Evolutionary conservation across 2,113 vertebrate species (phyloP), one percentile per base, ranked within the genome.

Genomic region (Chunga burmeisteri): DNA sequence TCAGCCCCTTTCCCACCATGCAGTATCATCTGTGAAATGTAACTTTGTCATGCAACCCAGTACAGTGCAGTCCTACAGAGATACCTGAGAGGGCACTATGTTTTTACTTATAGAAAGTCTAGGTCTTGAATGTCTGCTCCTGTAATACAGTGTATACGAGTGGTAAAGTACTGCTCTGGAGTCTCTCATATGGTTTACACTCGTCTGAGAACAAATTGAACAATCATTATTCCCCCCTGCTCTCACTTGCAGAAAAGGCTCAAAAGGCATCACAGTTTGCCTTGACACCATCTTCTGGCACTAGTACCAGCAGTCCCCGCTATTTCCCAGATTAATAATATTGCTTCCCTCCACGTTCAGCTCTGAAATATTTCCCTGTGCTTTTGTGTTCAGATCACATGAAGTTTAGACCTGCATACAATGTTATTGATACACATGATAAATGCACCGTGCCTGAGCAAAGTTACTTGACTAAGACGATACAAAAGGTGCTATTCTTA

Each of bases 1-100:
- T 65, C 32, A 26, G 23, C 26, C 17, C 27, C 18, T 38, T 92
- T 72, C 36, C 32, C 20, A 44, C 40, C 32, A 11, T 2, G n/a
- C 0, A 0, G 13, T 65, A n/a, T 8, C 29, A 63, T 46, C 26
- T 38, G 16, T 29, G 63, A 67, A 67, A 40, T 0, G 0, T 34
- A 62, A 83, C 52, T 77, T 67, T 27, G 27, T 19, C 53, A 17
- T 19, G 36, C 29, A 47, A 56, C 20, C 20, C 13, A 17, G 18
- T 47, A 32, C 21, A 56, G 23, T 19, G 23, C 22, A 58, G 22
- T 29, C 50, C 16, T 46, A 47, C 18, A 92, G 68, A 81, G 50
- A 65, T 12, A 59, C 16, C 44, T 25, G 25, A 59, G 44, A 70
- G 25, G 18, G 8, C 23, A 68, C 32, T 49, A 20, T 9, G 18